These are phyloP conservation scores for Bucorvus abyssinicus DNA, from an alignment of 2,797 vertebrate genomes.

Conservation along the genomic window DNA sequence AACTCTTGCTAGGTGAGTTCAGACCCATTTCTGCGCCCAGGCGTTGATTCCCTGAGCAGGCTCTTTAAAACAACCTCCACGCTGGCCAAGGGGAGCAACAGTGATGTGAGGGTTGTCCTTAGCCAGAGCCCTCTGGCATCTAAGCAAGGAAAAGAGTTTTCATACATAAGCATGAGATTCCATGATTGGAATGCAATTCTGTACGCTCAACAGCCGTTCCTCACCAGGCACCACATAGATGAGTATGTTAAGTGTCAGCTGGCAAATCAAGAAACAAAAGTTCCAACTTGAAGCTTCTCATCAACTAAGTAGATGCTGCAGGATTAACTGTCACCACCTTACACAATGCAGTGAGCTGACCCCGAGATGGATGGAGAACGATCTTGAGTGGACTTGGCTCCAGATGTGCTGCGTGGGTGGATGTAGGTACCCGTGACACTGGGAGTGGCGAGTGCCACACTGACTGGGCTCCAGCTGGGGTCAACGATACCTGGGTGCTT, in stretches of 20 bases:
- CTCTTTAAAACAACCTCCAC: accelerated
- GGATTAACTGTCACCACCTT: accelerated
- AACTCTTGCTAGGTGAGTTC: not conserved
- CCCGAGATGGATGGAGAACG: accelerated
- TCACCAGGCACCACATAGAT: accelerated
- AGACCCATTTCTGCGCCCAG: not conserved
- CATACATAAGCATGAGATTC: accelerated
- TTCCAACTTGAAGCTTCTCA: not conserved
- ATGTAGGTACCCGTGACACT: accelerated
- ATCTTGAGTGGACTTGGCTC: accelerated
- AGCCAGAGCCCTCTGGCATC: not conserved
- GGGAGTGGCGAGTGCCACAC: accelerated
- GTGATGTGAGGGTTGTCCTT: accelerated
- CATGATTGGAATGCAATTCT: not conserved
- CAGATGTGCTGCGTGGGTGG: accelerated
- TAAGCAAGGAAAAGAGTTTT: not conserved
- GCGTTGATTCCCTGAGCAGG: not conserved
- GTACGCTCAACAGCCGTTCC: accelerated
- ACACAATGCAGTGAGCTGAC: accelerated
- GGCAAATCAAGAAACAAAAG: not conserved
- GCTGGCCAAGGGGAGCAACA: accelerated
- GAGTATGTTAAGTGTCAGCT: accelerated
- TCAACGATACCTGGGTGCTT: accelerated
- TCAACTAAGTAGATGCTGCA: accelerated
- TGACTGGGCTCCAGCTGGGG: accelerated